A percentile compares a stretch with the other conserved stretches of the same genome.
Conservation (phyloP, 2,113 vertebrate species). For the Notarius lentiginosus region DNA sequence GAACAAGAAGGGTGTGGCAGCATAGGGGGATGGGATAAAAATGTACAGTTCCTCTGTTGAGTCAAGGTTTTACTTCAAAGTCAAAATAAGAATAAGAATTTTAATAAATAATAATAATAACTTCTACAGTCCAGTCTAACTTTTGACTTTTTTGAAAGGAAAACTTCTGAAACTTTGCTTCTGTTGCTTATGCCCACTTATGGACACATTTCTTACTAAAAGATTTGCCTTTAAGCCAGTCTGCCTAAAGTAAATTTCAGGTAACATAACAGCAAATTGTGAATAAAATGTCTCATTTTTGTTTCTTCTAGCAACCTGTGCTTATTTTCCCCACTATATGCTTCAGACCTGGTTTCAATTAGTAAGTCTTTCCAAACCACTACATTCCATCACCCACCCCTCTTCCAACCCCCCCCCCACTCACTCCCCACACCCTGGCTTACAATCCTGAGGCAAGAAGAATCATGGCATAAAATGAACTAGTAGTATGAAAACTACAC, state of each 20-base stretch:
- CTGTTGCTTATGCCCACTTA: background rate
- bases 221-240: background rate
- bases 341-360: conserved; percentile 82
- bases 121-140: background rate
- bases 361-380: conserved; percentile 82
- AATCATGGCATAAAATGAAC: conserved; percentile 55
- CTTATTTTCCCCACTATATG: conserved; percentile 55
- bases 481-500: conserved; percentile 39
- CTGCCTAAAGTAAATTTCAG: background rate
- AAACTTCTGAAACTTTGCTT: background rate
- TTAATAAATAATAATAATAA: background rate
- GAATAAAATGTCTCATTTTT: conserved; percentile 55
- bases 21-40: conserved; percentile 55
- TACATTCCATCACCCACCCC: conserved; percentile 78
- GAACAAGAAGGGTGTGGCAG: conserved; percentile 71
- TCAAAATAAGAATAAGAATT: background rate
- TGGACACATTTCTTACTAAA: background rate
- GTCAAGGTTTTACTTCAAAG: background rate
- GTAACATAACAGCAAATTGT: background rate
- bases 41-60: conserved; percentile 50
- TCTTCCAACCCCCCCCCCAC: conserved; percentile 51
- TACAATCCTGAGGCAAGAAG: conserved; percentile 60
- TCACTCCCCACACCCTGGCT: conserved; percentile 63
- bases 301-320: conserved; percentile 56
- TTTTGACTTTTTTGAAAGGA: background rate